These are phyloP conservation scores for Oopsacas minuta DNA, from an alignment of 37 sponge, comb jelly and placozoan genomes.

Conservation along the genomic window DNA sequence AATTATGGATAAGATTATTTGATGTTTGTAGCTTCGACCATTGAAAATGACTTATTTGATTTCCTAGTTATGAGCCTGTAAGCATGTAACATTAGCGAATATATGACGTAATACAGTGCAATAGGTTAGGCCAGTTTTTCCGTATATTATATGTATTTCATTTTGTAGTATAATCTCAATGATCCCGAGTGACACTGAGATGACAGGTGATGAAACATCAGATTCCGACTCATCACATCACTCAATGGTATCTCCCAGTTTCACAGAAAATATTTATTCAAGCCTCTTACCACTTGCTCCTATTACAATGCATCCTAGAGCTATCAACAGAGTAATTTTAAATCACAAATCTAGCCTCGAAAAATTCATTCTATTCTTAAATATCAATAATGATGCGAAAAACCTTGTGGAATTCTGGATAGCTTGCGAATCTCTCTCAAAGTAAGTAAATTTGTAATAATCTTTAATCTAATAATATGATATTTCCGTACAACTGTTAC, in stretches of 20 bases:
- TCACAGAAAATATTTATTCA: background rate
- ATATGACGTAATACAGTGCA: too few relatives aligned
- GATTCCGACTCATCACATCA: background rate
- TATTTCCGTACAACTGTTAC: background rate
- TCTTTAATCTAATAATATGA: too few relatives aligned
- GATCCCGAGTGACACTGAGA: constrained; percentile 1
- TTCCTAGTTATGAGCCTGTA: too few relatives aligned
- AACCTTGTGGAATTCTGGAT: background rate
- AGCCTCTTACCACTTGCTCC: background rate
- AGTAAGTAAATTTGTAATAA: background rate
- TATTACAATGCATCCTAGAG: constrained; percentile 2
- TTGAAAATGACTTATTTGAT: too few relatives aligned
- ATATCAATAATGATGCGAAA: background rate
- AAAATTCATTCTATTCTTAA: background rate
- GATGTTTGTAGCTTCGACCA: too few relatives aligned
- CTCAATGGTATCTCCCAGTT: background rate
- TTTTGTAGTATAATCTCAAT: constrained; percentile 3
- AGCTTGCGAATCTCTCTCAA: background rate
- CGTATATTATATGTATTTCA: too few relatives aligned
- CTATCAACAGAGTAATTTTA: background rate
- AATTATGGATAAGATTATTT: too few relatives aligned
- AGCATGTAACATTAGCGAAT: too few relatives aligned
- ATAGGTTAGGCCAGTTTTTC: too few relatives aligned
- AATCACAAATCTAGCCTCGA: background rate
- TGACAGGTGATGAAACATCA: constrained; percentile 1